These are phyloP conservation scores for Cheilosia vernalis DNA, from an alignment of 2,888 invertebrate species.

Conservation along the genomic window DNA sequence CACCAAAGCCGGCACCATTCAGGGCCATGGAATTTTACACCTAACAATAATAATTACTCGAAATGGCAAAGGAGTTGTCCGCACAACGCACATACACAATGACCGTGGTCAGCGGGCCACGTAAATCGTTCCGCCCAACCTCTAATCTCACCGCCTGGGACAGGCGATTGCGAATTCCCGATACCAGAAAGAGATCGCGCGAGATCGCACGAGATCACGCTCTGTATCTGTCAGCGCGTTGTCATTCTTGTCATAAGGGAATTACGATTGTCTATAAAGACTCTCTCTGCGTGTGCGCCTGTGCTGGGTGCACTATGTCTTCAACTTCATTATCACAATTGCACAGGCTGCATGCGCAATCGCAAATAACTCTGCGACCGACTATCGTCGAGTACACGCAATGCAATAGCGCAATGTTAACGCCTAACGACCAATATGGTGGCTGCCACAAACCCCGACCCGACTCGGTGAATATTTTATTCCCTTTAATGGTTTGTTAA, in stretches of 20 bases:
- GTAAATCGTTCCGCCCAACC: constrained; percentile 42
- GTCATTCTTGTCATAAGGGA: constrained; percentile 68
- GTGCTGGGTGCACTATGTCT: constrained; percentile 21
- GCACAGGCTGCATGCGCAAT: constrained; percentile 55
- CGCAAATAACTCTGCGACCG: constrained; percentile 55
- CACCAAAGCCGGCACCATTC: constrained; percentile 62
- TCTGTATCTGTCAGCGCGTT: constrained; percentile 37
- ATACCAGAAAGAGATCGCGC: constrained; percentile 17
- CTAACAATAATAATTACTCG: constrained; percentile 72
- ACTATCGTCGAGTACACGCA: constrained; percentile 48
- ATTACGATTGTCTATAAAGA: constrained; percentile 60
- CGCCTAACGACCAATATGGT: constrained; percentile 67
- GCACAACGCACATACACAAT: not conserved
- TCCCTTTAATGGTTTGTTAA: constrained; percentile 72
- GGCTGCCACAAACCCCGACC: not conserved
- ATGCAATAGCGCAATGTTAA: constrained; percentile 57
- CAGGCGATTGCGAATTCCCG: constrained; percentile 53
- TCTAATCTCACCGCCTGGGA: constrained; percentile 9
- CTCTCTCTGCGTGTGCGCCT: not conserved
- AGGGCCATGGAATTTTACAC: constrained; percentile 64
- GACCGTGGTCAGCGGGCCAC: constrained; percentile 50
- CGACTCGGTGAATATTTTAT: constrained; percentile 67
- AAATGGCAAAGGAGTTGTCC: constrained; percentile 46
- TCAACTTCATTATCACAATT: constrained; percentile 69
- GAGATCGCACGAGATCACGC: not conserved